Evolutionary conservation across 1,140 invertebrate genomes (phyloP).

Genomic region (Choristoneura fumiferana): DNA sequence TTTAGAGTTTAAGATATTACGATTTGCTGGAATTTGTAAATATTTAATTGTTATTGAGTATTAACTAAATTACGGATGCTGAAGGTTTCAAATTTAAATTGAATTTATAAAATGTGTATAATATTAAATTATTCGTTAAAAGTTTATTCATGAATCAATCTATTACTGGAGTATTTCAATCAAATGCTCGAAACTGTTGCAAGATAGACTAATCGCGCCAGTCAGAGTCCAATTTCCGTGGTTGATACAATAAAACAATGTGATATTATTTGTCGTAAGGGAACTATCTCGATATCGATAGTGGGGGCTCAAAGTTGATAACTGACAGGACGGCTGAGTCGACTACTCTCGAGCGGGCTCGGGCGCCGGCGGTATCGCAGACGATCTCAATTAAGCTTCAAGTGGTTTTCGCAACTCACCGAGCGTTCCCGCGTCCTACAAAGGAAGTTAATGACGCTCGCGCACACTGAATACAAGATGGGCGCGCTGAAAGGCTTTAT

Average conservation of each 20-base stretch:
- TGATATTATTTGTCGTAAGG: not conserved
- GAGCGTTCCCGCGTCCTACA: conserved; percentile 41
- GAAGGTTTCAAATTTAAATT: no score
- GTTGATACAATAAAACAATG: not conserved
- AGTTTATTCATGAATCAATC: no score
- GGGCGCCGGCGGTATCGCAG: conserved; percentile 29
- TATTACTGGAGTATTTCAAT: no score
- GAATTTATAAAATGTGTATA: no score
- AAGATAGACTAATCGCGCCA: no score
- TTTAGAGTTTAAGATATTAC: no score
- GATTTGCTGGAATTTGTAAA: no score
- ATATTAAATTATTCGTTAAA: no score
- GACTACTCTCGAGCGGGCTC: conserved; percentile 25
- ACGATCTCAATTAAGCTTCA: conserved; percentile 54
- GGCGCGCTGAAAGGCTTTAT: conserved; percentile 43
- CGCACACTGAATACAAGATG: conserved; percentile 50
- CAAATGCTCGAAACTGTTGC: no score
- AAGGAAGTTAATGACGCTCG: conserved; percentile 58
- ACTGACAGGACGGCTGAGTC: conserved; percentile 31
- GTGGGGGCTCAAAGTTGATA: conserved; percentile 30
- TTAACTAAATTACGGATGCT: no score
- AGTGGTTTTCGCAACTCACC: conserved; percentile 57
- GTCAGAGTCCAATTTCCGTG: not conserved
- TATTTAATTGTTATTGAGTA: no score
- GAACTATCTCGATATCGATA: conserved; percentile 15